These are phyloP conservation scores for Augochlora pura DNA, from an alignment of 1,140 invertebrate species.

Conservation along the genomic window DNA sequence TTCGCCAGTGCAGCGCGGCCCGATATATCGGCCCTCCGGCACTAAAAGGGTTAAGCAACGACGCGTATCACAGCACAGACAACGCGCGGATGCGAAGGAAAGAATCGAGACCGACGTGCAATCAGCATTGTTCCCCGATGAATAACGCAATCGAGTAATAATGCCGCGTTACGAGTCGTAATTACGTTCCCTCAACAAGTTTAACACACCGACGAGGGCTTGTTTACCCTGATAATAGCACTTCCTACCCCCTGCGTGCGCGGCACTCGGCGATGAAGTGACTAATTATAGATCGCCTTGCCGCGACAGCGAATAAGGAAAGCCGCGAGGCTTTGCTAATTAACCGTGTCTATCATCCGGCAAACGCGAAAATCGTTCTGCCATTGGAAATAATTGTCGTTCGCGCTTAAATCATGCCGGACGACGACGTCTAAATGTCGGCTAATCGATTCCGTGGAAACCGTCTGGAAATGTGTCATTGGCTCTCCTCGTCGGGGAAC, in stretches of 20 bases:
- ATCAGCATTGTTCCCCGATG: background rate
- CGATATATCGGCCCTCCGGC: too few relatives aligned
- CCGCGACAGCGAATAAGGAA: background rate
- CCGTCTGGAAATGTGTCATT: too few relatives aligned
- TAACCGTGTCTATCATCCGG: constrained; percentile 2
- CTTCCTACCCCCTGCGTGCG: background rate
- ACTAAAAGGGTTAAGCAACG: too few relatives aligned
- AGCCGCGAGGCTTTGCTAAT: background rate
- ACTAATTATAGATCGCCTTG: background rate
- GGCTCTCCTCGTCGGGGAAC: too few relatives aligned
- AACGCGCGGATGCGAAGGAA: background rate
- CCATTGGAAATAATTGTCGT: background rate
- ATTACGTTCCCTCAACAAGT: background rate
- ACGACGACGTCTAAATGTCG: too few relatives aligned
- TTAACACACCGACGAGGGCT: background rate
- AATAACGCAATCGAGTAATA: background rate
- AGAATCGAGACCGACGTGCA: background rate
- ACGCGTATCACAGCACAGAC: background rate
- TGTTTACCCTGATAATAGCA: constrained; percentile 4
- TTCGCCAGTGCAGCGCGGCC: too few relatives aligned
- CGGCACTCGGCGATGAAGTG: background rate
- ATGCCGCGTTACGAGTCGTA: background rate
- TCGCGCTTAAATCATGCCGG: background rate
- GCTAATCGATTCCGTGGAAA: too few relatives aligned
- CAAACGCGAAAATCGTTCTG: background rate